Base-by-base conservation (phyloP, 2,113 vertebrate genomes). In the Piliocolobus tephrosceles region DNA sequence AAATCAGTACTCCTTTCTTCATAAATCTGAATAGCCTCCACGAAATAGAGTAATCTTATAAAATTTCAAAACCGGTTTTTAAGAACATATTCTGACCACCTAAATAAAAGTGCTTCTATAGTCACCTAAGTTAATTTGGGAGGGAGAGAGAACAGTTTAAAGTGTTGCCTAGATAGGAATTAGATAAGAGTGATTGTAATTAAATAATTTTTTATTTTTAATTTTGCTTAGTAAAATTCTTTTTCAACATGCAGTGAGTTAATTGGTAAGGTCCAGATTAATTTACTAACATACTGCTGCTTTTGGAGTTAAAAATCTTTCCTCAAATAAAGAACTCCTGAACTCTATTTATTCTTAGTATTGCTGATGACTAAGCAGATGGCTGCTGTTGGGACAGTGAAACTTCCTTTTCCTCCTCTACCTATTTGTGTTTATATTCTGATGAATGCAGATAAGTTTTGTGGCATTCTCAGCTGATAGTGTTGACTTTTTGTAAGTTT, bases 21-120 rank as follows among this genome's bases (percentile, higher is more conserved):
- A 86, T 94, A 73, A 82, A 95, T 84, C 78, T 91, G 43, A 89
- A 87, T 70, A 88, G 25, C n/a, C n/a, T 68, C 9, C 47, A 45
- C 73, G 73, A 61, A 88, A 75, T 80, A 45, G 32, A 50, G 9
- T 76, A 43, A 78, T 55, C 10, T 73, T 1, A 4, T 6, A 40
- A 93, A 88, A 90, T 47, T 88, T 72, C 38, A 43, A 88, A 96
- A 81, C 47, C 50, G 32, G 40, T 47, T 78, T 94, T 94, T 89
- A 58, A 85, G 47, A n/a, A 61, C 73, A 45, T 96, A 35, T 68
- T 96, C 90, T 89, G 55, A 68, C 32, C 38, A 45, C 17, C 40
- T 81, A 83, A 73, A 38, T 32, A 92, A 32, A 45, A 45, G 18
- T 89, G 35, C 25, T 43, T 89, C 40, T 92, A 0, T 70, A 55